Evolutionary conservation across 2,888 invertebrate species (phyloP).

Genomic region (Cataglyphis cursor): DNA sequence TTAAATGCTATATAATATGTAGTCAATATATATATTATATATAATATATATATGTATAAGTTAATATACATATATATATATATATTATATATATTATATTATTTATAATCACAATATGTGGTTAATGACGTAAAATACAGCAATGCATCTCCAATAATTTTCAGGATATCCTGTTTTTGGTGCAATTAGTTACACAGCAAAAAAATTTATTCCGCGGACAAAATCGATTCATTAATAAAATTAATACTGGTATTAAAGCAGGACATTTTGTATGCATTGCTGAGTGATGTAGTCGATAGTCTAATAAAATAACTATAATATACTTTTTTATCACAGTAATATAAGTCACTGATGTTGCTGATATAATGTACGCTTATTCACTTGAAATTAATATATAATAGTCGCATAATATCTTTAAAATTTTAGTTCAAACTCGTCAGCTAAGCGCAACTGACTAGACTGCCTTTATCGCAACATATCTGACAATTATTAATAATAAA

Average conservation of each 20-base stretch:
- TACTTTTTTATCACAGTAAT: slow-evolving; percentile 51
- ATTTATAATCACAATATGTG: slow-evolving; percentile 3
- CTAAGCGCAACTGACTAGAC: background rate
- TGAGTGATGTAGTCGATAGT: background rate
- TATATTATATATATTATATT: background rate
- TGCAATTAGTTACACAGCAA: too few species aligned
- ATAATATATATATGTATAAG: background rate
- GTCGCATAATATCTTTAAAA: background rate
- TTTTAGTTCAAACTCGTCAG: background rate
- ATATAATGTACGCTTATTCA: background rate
- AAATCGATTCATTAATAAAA: slow-evolving; percentile 6
- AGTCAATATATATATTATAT: too few species aligned
- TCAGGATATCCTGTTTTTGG: background rate
- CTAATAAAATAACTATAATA: slow-evolving; percentile 14
- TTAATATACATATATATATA: background rate
- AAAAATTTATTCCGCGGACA: background rate
- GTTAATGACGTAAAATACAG: background rate
- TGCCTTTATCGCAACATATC: background rate
- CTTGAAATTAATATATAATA: background rate
- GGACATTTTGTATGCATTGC: background rate
- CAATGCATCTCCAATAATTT: background rate
- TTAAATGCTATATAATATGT: background rate
- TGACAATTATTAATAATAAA: background rate
- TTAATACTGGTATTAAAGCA: slow-evolving; percentile 3
- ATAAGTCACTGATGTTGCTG: slow-evolving; percentile 12